These are phyloP conservation scores for Bufotes viridis DNA, from an alignment of 2,797 vertebrate species.

Conservation along the genomic window DNA sequence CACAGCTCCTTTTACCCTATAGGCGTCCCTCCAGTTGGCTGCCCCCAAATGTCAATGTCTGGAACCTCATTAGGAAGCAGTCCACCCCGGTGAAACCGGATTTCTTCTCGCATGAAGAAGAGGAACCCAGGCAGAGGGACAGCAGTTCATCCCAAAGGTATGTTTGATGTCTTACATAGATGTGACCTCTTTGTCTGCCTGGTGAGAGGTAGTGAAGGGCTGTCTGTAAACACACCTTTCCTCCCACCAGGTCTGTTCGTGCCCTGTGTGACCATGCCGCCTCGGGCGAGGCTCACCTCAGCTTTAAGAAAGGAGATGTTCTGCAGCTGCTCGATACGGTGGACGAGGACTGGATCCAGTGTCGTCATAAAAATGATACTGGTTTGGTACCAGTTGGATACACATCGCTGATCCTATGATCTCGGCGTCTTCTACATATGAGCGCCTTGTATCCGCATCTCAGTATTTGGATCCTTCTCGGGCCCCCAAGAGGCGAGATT, in stretches of 20 bases:
- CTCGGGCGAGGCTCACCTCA: constrained; percentile 78
- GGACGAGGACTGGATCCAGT: constrained; percentile 93
- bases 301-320: constrained; percentile 89
- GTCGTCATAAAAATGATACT: constrained; percentile 82
- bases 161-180: background rate
- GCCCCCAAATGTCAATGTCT: constrained; percentile 76
- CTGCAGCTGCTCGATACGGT: constrained; percentile 84
- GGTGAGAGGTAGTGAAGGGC: no score
- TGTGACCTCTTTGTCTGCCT: background rate
- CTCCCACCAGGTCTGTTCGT: constrained; percentile 80
- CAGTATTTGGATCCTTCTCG: background rate
- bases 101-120: background rate
- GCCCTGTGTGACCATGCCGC: constrained; percentile 88
- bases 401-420: constrained; percentile 89
- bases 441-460: background rate
- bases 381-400: constrained; percentile 95
- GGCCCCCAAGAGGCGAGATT: background rate
- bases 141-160: constrained; percentile 29
- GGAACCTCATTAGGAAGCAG: constrained; percentile 69
- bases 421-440: background rate
- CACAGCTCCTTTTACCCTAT: background rate
- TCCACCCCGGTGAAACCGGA: background rate
- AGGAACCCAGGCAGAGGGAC: background rate
- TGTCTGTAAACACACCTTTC: background rate
- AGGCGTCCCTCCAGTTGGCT: constrained; percentile 95